Conservation (phyloP, 2,888 invertebrate genomes). For the Microctonus hyperodae region DNA sequence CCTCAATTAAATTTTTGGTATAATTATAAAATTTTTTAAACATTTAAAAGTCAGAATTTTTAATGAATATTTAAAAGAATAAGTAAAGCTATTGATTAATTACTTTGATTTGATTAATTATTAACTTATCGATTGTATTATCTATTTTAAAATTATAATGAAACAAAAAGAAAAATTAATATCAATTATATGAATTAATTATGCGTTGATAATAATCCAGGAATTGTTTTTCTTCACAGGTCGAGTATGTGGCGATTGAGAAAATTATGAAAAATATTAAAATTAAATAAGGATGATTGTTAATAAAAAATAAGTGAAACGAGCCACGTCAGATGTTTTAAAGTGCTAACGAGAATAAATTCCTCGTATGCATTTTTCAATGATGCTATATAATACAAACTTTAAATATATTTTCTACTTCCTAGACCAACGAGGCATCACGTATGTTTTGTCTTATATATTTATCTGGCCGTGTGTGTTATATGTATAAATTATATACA, state of each 20-base stretch:
- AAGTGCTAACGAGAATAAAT: conserved; percentile 20
- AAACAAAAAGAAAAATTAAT: neutral
- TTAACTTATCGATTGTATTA: neutral
- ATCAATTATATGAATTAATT: neutral
- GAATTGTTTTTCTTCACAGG: conserved; percentile 17
- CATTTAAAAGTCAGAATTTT: too few species aligned
- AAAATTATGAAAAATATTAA: conserved; percentile 8
- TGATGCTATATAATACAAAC: conserved; percentile 2
- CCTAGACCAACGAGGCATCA: conserved; percentile 24
- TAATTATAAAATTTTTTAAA: conserved; percentile 11
- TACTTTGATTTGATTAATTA: neutral
- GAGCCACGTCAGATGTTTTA: conserved; percentile 8
- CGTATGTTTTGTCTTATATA: neutral
- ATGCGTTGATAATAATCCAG: conserved; percentile 1
- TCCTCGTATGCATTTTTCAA: conserved; percentile 20
- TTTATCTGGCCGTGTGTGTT: neutral
- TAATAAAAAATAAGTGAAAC: conserved; percentile 19
- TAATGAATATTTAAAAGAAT: too few species aligned
- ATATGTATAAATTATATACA: too few species aligned
- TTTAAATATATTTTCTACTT: conserved; percentile 18
- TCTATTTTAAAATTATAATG: neutral
- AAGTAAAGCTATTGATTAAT: neutral
- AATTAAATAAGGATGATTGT: conserved; percentile 28
- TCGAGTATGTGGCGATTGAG: neutral
- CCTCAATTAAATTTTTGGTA: conserved; percentile 14